A percentile compares a stretch with the other conserved stretches of the same genome.
phyloP scores from a whole-genome alignment of 1,140 invertebrate genomes.

The Drosophila ambigua region DNA sequence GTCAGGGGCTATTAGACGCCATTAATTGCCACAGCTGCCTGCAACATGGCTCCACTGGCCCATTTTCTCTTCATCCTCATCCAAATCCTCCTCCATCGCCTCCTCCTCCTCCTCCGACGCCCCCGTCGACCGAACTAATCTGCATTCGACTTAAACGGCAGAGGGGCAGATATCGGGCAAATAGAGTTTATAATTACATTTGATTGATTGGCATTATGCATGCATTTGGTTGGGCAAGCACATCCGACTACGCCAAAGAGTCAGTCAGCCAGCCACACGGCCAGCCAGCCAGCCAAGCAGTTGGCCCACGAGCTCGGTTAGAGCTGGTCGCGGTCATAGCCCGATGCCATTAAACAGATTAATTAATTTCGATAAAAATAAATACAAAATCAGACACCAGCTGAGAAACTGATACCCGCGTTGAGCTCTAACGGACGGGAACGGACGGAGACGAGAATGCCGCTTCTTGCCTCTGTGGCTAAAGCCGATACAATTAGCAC shows the following conservation, averaged over 20 bases:
- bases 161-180: constrained; percentile 23
- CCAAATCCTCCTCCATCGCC: too few relatives aligned
- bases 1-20: constrained; percentile 31
- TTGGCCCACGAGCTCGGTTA: constrained; percentile 49
- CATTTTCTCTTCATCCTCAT: too few relatives aligned
- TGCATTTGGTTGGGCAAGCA: constrained; percentile 44
- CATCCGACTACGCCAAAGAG: constrained; percentile 33
- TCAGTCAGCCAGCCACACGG: constrained; percentile 8
- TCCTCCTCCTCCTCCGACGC: too few relatives aligned
- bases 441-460: constrained; percentile 34
- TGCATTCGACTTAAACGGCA: constrained; percentile 17
- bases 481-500: constrained; percentile 68
- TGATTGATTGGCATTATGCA: constrained; percentile 76
- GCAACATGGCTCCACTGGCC: constrained; percentile 2
- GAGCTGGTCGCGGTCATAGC: constrained; percentile 18
- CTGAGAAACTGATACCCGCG: constrained; percentile 50
- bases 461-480: constrained; percentile 27
- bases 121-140: constrained; percentile 4
- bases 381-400: constrained; percentile 40
- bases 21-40: constrained; percentile 29
- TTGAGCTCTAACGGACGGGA: constrained; percentile 47
- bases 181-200: constrained; percentile 71
- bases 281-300: constrained; percentile 12
- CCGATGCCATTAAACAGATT: constrained; percentile 72
- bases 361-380: constrained; percentile 75